Evolutionary conservation across 2,797 vertebrate species (phyloP).

Genomic region (Sebastes dallii): DNA sequence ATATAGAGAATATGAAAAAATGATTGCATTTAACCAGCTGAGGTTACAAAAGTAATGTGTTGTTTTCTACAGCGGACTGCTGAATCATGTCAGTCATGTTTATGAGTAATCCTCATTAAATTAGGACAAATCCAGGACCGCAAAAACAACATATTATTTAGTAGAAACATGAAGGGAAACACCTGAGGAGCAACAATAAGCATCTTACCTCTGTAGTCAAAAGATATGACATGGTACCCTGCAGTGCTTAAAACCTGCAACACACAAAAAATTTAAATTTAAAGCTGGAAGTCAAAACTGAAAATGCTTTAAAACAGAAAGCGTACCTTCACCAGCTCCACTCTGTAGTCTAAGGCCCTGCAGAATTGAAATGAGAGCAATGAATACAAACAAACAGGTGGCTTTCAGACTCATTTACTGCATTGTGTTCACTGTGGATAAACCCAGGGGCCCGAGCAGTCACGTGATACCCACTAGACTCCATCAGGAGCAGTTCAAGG

Average conservation of each 20-base stretch:
- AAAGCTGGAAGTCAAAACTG: neutral
- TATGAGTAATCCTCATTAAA: neutral
- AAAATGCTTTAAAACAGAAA: neutral
- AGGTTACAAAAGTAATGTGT: no score
- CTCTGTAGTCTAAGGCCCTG: slow-evolving; percentile 84
- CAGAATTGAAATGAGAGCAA: slow-evolving; percentile 37
- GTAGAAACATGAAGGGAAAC: neutral
- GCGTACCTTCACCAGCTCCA: slow-evolving; percentile 85
- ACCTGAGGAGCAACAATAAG: neutral
- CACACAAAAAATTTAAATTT: slow-evolving; percentile 7
- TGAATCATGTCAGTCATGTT: neutral
- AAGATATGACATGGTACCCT: slow-evolving; percentile 86
- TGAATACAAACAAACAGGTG: slow-evolving; percentile 36
- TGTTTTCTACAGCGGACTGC: no score
- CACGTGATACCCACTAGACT: slow-evolving; percentile 56
- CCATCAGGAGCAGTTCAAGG: slow-evolving; percentile 62
- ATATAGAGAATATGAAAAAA: no score
- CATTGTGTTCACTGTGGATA: neutral
- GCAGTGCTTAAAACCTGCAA: slow-evolving; percentile 84
- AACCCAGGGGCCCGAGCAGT: slow-evolving; percentile 3
- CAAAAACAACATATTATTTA: neutral
- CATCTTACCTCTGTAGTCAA: slow-evolving; percentile 90
- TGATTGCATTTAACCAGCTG: no score
- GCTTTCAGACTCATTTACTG: slow-evolving; percentile 20
- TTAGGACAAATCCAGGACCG: neutral